Conservation (phyloP, 2,888 invertebrate genomes). For the Panorpa germanica region DNA sequence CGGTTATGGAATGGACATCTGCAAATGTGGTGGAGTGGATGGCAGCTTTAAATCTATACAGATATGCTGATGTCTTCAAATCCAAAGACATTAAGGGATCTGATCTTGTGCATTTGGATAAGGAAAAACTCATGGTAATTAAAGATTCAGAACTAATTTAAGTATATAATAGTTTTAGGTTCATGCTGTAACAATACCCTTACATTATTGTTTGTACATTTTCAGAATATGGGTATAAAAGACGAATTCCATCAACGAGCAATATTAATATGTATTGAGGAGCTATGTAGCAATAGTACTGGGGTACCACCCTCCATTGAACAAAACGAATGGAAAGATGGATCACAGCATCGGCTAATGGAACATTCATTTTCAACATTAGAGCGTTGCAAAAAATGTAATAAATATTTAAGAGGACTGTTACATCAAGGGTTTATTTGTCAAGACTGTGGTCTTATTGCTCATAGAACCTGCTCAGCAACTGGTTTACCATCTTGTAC, state of each 20-base stretch:
- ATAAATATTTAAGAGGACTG: constrained; percentile 47
- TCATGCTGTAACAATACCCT: constrained; percentile 3
- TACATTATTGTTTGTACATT: constrained; percentile 13
- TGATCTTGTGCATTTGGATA: constrained; percentile 41
- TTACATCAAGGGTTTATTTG: constrained; percentile 53
- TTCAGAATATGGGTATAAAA: constrained; percentile 53
- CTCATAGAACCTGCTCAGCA: constrained; percentile 48
- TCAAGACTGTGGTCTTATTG: constrained; percentile 48
- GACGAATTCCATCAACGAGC: constrained; percentile 54
- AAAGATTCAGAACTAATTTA: constrained; percentile 8
- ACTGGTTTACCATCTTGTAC: constrained; percentile 37
- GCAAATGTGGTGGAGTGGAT: constrained; percentile 56
- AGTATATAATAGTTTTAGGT: constrained; percentile 7
- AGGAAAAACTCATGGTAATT: constrained; percentile 45
- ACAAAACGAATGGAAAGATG: neutral
- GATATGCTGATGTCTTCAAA: constrained; percentile 50
- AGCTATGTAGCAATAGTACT: constrained; percentile 33
- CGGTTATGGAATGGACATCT: constrained; percentile 47
- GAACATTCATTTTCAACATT: constrained; percentile 47
- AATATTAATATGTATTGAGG: constrained; percentile 45
- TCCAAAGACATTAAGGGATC: constrained; percentile 49
- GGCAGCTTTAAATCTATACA: constrained; percentile 51
- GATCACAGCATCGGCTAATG: constrained; percentile 25
- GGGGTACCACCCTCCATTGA: constrained; percentile 8
- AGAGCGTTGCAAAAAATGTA: constrained; percentile 53